Evolutionary conservation across 2,113 vertebrate genomes (phyloP), one percentile per base, ranked within the genome.

Genomic region (Piliocolobus tephrosceles): DNA sequence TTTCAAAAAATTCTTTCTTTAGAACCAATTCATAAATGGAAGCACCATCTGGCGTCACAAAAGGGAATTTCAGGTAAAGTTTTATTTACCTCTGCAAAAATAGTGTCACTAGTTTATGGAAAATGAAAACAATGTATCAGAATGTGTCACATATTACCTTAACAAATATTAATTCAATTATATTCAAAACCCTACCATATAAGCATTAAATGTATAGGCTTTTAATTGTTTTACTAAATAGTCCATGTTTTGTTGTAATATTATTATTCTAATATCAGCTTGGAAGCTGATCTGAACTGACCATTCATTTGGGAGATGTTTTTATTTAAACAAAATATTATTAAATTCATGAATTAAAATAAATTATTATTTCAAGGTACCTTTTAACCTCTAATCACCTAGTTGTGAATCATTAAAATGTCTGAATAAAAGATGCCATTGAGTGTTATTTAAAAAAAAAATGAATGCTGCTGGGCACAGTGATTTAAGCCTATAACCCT

Each of bases 1-100:
- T 97, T 90, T 17, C 61, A 84, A 76, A 95, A 22, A 86, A 72
- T 70, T 23, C 25, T 85, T 96, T 72, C 30, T 52, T 91, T 95
- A 78, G 12, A 91, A 68, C 20, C 7, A 61, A 16, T 75, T 83
- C 47, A 68, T 83, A 79, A 73, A 86, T 91, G 6, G 20, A 86
- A 96, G 8, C n/a, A 95, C 30, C n/a, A 40, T 68, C 35, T 91
- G 50, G 30, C 84, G 12, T 89, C 47, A 66, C 79, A 27, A 94
- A 95, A 96, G 50, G 16, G 14, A 92, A 92, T 88, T 90, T 90
- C 72, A 94, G 45, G 32, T 22, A 35, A 91, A 90, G 13, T 43
- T 92, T 97, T 73, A 83, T 17, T 64, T 92, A 20, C 40, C 16
- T 94, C 84, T 92, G 2, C 55, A 93, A 94, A 79, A 80, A 75